Evolutionary conservation across 2,797 vertebrate genomes (phyloP), one percentile per base, ranked within the genome.

Genomic region (Pseudochromis fuscus): DNA sequence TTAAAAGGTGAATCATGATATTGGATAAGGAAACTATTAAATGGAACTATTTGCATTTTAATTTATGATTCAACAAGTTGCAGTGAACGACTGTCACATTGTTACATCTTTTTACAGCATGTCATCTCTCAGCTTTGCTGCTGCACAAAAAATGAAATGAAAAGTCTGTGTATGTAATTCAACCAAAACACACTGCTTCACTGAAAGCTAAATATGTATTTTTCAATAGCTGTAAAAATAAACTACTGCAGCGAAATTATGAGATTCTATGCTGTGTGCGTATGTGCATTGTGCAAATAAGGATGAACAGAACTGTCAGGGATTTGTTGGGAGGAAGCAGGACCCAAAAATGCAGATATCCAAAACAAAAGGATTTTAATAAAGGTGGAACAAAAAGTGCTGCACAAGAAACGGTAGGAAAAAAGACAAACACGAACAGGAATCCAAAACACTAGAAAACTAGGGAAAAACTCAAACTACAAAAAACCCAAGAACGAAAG

Each of bases 91-190:
- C 27, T 21, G 9, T 35, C 2, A 58, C n/a, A 27, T 55, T 23
- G 7, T 60, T n/a, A n/a, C n/a, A n/a, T n/a, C n/a, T 38, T 60
- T 63, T 37, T 31, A 40, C 4, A 21, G 16, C 40, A 13, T 35
- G 58, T 64, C 45, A 61, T 57, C 31, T 7, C 33, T 27, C 12
- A 37, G 35, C 23, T 40, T 48, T 15, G 40, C 23, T 31, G 16
- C n/a, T n/a, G n/a, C n/a, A n/a, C n/a, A n/a, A n/a, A 33, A n/a
- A 58, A 55, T 2, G 1, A 9, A 15, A 49, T n/a, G 9, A 50
- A 55, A 50, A 50, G 13, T 58, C 1, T 30, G 24, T 45, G 52
- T 15, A 42, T 62, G 10, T 49, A 35, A 67, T 51, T 50, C 13
- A 24, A 30, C 13, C 13, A n/a, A 52, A 76, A 48, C 16, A 23